Conservation (phyloP, 1,140 invertebrate species). For the Aricia agestis region DNA sequence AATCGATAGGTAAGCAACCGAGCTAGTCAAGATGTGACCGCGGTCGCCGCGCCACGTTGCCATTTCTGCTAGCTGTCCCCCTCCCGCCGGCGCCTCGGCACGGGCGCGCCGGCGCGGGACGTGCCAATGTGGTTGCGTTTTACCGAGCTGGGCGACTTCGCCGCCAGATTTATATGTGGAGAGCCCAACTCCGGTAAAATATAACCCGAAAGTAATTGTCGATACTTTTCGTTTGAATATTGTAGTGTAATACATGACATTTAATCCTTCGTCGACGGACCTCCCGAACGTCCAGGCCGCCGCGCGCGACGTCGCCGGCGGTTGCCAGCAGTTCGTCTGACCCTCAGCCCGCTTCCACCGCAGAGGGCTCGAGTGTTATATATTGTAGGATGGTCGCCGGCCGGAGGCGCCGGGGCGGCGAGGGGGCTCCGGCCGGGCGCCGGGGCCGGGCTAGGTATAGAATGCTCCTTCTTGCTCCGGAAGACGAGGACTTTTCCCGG, state of each 20-base stretch:
- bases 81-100: neutral
- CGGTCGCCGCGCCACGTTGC: slow-evolving; percentile 52
- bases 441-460: slow-evolving; percentile 16
- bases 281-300: no score
- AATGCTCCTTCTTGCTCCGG: slow-evolving; percentile 67
- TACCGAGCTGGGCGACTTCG: neutral
- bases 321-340: neutral
- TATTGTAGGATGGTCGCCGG: neutral
- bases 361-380: neutral
- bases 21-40: slow-evolving; percentile 68
- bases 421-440: neutral
- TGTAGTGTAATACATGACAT: slow-evolving; percentile 1
- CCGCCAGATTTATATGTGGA: neutral
- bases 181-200: neutral
- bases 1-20: slow-evolving; percentile 66
- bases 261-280: neutral
- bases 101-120: slow-evolving; percentile 8
- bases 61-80: slow-evolving; percentile 49
- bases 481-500: slow-evolving; percentile 70
- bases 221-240: neutral
- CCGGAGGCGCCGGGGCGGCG: neutral
- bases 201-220: neutral
- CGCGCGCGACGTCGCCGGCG: no score
- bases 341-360: neutral
- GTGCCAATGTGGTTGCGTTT: neutral